phyloP scores from a whole-genome alignment of 2,888 invertebrate species.

The Cheilosia vernalis region DNA sequence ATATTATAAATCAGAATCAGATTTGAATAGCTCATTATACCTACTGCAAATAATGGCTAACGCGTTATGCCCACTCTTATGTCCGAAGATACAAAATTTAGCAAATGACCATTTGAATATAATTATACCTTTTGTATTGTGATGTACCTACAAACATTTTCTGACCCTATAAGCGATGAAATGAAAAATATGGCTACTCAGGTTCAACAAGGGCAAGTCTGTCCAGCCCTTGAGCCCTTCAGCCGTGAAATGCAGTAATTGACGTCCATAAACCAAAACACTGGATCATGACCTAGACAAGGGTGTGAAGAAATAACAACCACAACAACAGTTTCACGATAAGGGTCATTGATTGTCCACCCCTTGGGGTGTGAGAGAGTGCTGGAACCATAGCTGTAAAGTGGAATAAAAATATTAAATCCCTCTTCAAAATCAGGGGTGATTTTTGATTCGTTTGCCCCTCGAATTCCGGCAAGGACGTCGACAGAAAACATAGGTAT shows the following conservation, averaged over 20 bases:
- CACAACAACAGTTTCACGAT: conserved; percentile 51
- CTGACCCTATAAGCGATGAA: conserved; percentile 51
- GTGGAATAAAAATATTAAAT: conserved; percentile 43
- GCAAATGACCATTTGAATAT: too few relatives aligned
- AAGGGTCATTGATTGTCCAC: conserved; percentile 73
- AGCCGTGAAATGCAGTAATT: conserved; percentile 66
- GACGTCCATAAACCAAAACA: conserved; percentile 59
- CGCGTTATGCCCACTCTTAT: too few relatives aligned
- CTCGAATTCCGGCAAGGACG: conserved; percentile 32
- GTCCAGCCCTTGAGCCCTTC: conserved; percentile 56
- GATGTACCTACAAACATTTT: conserved; percentile 21
- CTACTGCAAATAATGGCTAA: too few relatives aligned
- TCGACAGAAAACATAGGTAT: conserved; percentile 39
- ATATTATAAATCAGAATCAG: too few relatives aligned
- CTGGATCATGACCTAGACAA: conserved; percentile 72
- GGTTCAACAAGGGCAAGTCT: conserved; percentile 38
- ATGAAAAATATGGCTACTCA: conserved; percentile 6
- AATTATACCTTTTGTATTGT: too few relatives aligned
- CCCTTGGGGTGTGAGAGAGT: conserved; percentile 42
- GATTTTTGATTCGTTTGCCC: conserved; percentile 51
- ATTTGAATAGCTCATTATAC: too few relatives aligned
- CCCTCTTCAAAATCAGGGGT: conserved; percentile 48
- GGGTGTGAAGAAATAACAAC: conserved; percentile 54
- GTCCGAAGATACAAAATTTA: too few relatives aligned
- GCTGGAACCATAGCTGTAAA: conserved; percentile 29